A percentile compares a stretch with the other conserved stretches of the same genome.
Conservation (phyloP, 2,113 vertebrate species). For the Archocentrus centrarchus region DNA sequence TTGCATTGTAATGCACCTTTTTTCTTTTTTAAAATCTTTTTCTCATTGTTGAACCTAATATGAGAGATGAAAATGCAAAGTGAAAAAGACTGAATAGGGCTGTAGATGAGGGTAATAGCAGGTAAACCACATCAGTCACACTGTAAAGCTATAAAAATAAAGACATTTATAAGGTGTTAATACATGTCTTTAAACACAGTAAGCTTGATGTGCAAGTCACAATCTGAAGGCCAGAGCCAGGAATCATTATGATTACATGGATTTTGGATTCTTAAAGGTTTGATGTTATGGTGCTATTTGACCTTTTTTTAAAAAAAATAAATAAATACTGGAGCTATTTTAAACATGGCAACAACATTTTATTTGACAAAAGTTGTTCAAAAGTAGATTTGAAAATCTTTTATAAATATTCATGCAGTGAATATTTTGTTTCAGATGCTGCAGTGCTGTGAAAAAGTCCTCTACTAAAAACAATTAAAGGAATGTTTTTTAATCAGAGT, state of each 20-base stretch:
- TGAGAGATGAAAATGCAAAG: neutral
- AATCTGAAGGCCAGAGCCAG: neutral
- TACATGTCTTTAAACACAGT: neutral
- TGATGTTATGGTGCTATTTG: neutral
- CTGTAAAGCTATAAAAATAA: conserved; percentile 13
- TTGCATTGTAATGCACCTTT: neutral
- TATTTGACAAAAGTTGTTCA: neutral
- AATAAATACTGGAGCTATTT: conserved; percentile 4
- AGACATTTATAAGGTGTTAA: conserved; percentile 38
- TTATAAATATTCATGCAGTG: neutral
- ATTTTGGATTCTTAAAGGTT: neutral
- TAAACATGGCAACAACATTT: neutral
- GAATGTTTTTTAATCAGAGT: too few species aligned
- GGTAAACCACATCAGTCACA: conserved; percentile 40
- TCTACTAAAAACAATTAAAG: too few species aligned
- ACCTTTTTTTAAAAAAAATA: neutral
- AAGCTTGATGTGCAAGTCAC: neutral
- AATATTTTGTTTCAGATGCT: neutral
- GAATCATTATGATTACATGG: neutral
- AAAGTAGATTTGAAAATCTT: neutral
- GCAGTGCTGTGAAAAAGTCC: neutral
- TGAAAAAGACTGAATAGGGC: neutral
- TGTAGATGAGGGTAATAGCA: neutral
- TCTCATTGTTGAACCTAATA: neutral
- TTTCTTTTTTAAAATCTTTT: neutral